Base-by-base conservation (phyloP, 2,113 vertebrate genomes). In the Megalops atlanticus region DNA sequence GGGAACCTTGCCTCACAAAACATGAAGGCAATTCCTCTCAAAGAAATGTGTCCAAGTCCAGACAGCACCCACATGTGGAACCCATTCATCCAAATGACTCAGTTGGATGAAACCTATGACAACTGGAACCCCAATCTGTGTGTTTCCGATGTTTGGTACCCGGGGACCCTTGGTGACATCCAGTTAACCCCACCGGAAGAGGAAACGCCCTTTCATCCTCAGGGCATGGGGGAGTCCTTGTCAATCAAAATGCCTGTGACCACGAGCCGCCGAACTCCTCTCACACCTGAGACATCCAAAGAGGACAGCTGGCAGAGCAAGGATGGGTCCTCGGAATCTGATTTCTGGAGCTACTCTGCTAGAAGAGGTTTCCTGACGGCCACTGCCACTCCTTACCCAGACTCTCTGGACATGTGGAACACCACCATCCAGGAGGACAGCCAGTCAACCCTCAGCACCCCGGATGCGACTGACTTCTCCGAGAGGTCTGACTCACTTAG, bases 241-340 rank as follows among this genome's bases (percentile, higher is more conserved):
- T 21, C 7, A 38, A 40, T 24, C 12, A 41, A 52, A 77, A 52
- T 45, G 14, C 82, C 86, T 78, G 84, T 85, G 49, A 86, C 69
- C 80, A 78, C 40, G 71, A 76, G 40, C n/a, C 24, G 76, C 7
- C 16, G 86, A 31, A 88, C 79, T 74, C 89, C 87, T 36, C 84
- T 91, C 81, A 92, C 88, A 1, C 91, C 91, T 6, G 91, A 93
- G n/a, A 90, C 89, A 27, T 93, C 91, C 6, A 90, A 93, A n/a
- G 91, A 92, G 0, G 88, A 92, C 27, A 83, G 70, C 8, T 31
- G 35, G 27, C 84, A 79, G 27, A 47, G 58, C 0, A 89, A 84
- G 77, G 89, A 89, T 84, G 49, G 58, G 54, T 81, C 84, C 85
- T 31, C 80, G 36, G 90, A 90, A 70, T 83, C 87, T 12, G 89